These are phyloP conservation scores for Tenodera sinensis DNA, from an alignment of 2,888 invertebrate species.

Conservation along the genomic window DNA sequence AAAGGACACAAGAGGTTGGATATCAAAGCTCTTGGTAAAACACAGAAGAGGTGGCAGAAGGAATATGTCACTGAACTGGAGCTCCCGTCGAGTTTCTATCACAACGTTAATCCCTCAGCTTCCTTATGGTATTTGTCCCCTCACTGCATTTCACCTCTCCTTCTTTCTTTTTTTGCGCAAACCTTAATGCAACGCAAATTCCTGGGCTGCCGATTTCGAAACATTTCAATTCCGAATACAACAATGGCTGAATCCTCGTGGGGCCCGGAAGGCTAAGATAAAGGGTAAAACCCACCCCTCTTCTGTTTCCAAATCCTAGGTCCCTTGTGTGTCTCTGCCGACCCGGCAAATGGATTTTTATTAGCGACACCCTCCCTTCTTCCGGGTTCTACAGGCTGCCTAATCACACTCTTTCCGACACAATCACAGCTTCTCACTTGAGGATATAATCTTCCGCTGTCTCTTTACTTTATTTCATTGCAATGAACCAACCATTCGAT, in stretches of 20 bases:
- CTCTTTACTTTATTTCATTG: too few species aligned
- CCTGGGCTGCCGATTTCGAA: neutral
- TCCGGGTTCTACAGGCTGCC: neutral
- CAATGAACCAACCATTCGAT: too few species aligned
- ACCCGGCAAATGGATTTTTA: slow-evolving; percentile 11
- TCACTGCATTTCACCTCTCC: neutral
- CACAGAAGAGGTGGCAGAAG: too few species aligned
- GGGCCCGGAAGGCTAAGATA: neutral
- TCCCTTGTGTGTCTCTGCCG: neutral
- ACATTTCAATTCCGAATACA: neutral
- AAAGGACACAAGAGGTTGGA: too few species aligned
- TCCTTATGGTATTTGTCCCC: neutral
- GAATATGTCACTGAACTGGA: neutral
- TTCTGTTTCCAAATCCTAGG: slow-evolving; percentile 1
- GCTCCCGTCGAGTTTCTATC: neutral
- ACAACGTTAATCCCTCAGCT: neutral
- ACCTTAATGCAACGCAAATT: neutral
- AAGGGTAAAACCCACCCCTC: neutral
- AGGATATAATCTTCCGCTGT: too few species aligned
- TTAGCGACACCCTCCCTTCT: neutral
- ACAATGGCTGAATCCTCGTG: slow-evolving; percentile 4
- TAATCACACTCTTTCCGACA: neutral
- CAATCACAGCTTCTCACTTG: too few species aligned
- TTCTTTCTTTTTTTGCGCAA: neutral
- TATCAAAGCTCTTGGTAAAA: too few species aligned